These are phyloP conservation scores for Brachypteracias leptosomus DNA, from an alignment of 2,113 vertebrate genomes.

Conservation along the genomic window DNA sequence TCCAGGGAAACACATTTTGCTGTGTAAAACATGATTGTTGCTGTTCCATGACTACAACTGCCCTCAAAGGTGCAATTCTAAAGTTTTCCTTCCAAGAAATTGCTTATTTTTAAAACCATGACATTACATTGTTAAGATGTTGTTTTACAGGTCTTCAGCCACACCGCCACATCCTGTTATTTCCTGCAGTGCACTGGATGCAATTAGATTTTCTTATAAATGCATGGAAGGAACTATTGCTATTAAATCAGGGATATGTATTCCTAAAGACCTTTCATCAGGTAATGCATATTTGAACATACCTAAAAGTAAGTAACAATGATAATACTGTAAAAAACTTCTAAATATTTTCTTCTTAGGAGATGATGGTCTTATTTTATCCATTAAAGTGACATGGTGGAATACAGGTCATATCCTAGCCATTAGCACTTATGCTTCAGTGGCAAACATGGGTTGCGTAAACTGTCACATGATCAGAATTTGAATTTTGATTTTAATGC, in stretches of 20 bases:
- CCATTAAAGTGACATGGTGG: neutral
- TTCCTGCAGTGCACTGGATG: neutral
- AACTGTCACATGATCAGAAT: constrained; percentile 12
- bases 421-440: constrained; percentile 39
- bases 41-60: neutral
- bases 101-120: constrained; percentile 38
- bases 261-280: neutral
- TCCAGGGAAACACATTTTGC: neutral
- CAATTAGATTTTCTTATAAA: constrained; percentile 50
- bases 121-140: constrained; percentile 9
- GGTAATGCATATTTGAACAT: constrained; percentile 9
- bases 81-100: constrained; percentile 41
- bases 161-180: constrained; percentile 14
- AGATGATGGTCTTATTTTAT: constrained; percentile 12
- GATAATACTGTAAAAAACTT: neutral
- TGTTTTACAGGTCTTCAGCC: constrained; percentile 19
- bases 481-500: constrained; percentile 29
- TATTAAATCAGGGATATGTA: constrained; percentile 4
- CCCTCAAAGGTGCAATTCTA: neutral
- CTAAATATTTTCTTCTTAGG: constrained; percentile 38
- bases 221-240: constrained; percentile 28
- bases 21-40: neutral
- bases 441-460: constrained; percentile 45
- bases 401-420: constrained; percentile 59
- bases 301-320: constrained; percentile 39